Conservation (phyloP, 2,888 invertebrate genomes). For the Chydorus sphaericus region DNA sequence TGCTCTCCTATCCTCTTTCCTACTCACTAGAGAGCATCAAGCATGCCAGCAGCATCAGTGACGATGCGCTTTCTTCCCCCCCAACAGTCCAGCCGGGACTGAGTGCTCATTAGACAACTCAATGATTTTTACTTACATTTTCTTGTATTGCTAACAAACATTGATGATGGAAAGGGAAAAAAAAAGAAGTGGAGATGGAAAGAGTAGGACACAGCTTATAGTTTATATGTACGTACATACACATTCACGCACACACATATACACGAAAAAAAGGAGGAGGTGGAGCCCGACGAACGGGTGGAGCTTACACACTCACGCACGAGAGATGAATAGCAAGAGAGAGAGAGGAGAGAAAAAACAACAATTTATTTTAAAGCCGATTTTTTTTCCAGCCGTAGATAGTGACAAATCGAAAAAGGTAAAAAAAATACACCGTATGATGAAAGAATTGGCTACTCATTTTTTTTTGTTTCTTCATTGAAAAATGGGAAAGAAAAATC, state of each 20-base stretch:
- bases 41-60: slow-evolving; percentile 41
- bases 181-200: not conserved
- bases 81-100: slow-evolving; percentile 35
- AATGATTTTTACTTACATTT: not conserved
- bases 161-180: too few species aligned
- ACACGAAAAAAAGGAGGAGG: not conserved
- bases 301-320: too few species aligned
- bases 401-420: too few species aligned
- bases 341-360: too few species aligned
- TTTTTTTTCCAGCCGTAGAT: too few species aligned
- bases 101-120: slow-evolving; percentile 35
- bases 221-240: too few species aligned
- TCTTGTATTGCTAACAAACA: slow-evolving; percentile 4
- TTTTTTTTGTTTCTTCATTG: too few species aligned
- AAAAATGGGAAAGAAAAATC: too few species aligned
- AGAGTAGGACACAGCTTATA: not conserved
- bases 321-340: too few species aligned
- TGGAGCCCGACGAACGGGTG: slow-evolving; percentile 34
- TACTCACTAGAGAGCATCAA: slow-evolving; percentile 23
- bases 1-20: not conserved
- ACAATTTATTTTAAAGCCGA: too few species aligned
- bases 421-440: too few species aligned
- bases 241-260: not conserved
- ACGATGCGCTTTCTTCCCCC: not conserved
- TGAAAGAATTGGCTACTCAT: too few species aligned